A percentile compares a stretch with the other conserved stretches of the same genome.
These are phyloP conservation scores for Heteropelma amictum DNA, from an alignment of 2,888 invertebrate genomes.

Conservation along the genomic window DNA sequence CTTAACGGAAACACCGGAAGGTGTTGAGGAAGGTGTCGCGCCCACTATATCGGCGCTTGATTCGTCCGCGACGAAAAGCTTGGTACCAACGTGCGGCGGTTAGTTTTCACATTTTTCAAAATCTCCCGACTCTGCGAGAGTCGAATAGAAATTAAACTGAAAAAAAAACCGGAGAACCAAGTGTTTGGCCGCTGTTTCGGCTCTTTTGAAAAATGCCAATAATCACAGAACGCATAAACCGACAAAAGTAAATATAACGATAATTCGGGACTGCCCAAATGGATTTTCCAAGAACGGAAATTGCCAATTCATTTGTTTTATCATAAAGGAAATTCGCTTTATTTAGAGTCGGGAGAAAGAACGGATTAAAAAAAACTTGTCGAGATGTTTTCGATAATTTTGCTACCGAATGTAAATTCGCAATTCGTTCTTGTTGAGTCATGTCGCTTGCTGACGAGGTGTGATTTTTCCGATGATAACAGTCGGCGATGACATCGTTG, in stretches of 20 bases:
- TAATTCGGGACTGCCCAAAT: too few relatives aligned
- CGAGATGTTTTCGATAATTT: not conserved
- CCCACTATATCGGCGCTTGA: slow-evolving; percentile 64
- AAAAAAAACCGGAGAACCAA: too few relatives aligned
- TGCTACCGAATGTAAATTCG: not conserved
- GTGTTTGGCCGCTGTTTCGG: too few relatives aligned
- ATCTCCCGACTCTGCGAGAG: not conserved
- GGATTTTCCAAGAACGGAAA: too few relatives aligned
- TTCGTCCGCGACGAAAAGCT: slow-evolving; percentile 69
- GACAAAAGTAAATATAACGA: too few relatives aligned
- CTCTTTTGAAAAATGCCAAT: too few relatives aligned
- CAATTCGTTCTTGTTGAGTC: not conserved
- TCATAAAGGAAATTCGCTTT: too few relatives aligned
- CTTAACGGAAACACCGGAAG: slow-evolving; percentile 69
- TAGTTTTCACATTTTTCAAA: slow-evolving; percentile 56
- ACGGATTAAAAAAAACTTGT: too few relatives aligned
- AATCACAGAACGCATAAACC: too few relatives aligned
- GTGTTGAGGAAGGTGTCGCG: slow-evolving; percentile 67
- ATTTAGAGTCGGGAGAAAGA: too few relatives aligned
- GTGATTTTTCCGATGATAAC: slow-evolving; percentile 26
- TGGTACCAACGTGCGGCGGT: slow-evolving; percentile 69
- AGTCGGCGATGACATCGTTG: slow-evolving; percentile 80
- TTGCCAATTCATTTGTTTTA: too few relatives aligned
- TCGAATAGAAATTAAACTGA: not conserved
- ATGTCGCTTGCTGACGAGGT: too few relatives aligned